A percentile compares a stretch with the other conserved stretches of the same genome.
These are phyloP conservation scores for Trachelipus rathkii DNA, from an alignment of 1,140 invertebrate species.

Conservation along the genomic window DNA sequence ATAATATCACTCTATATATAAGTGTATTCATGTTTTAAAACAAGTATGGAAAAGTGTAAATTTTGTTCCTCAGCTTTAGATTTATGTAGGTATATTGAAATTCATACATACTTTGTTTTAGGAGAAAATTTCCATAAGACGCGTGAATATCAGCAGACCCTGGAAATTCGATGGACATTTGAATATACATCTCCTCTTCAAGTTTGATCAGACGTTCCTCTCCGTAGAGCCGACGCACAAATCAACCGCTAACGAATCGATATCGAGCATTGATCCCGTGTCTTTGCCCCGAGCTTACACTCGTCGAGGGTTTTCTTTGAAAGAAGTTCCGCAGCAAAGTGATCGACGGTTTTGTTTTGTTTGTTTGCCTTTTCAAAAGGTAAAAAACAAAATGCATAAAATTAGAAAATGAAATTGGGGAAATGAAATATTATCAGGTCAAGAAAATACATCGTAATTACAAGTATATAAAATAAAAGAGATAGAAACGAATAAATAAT, in stretches of 20 bases:
- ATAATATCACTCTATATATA: too few species aligned
- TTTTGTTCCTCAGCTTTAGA: too few species aligned
- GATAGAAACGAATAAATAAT: too few species aligned
- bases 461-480: too few species aligned
- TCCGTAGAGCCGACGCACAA: not conserved
- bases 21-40: too few species aligned
- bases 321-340: not conserved
- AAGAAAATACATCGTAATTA: too few species aligned
- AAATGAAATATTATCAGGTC: too few species aligned
- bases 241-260: not conserved
- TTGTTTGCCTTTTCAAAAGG: not conserved
- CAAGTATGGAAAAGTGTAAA: too few species aligned
- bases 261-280: slow-evolving; percentile 6
- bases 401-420: too few species aligned
- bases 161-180: slow-evolving; percentile 4
- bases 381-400: too few species aligned
- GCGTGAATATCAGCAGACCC: not conserved
- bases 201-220: not conserved
- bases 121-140: not conserved
- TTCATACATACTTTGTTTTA: not conserved
- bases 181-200: not conserved
- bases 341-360: not conserved
- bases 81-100: too few species aligned
- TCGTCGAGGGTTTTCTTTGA: not conserved
- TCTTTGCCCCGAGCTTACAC: not conserved